Conservation (phyloP, 2,113 vertebrate species). For the Capra hircus region DNA sequence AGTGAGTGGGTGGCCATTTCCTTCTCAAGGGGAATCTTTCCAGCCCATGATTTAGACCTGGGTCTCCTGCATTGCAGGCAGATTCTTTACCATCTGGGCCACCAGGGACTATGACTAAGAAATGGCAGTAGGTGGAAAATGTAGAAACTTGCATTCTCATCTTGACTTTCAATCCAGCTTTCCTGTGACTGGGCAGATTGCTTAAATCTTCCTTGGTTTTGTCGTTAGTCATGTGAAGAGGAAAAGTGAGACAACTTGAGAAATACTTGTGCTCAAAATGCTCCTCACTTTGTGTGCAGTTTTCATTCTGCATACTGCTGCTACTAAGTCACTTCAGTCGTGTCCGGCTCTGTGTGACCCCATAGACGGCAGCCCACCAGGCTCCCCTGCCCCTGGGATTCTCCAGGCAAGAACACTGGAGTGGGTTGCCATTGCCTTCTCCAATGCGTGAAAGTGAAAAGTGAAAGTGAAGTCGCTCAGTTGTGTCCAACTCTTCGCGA, state of each 20-base stretch:
- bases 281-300: background rate
- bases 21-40: background rate
- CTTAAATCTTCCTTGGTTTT: background rate
- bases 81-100: background rate
- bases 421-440: too few relatives aligned
- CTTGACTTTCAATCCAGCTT: background rate
- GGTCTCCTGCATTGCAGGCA: background rate
- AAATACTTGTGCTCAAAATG: background rate
- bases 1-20: background rate
- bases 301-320: background rate
- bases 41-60: background rate
- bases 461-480: too few relatives aligned
- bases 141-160: background rate
- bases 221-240: background rate
- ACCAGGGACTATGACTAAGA: background rate
- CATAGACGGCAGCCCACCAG: too few relatives aligned
- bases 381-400: too few relatives aligned
- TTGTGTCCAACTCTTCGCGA: too few relatives aligned
- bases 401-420: too few relatives aligned
- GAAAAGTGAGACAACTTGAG: background rate
- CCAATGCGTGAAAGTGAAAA: too few relatives aligned
- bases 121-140: conserved; percentile 4
- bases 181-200: background rate
- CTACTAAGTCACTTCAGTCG: too few relatives aligned
- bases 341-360: too few relatives aligned